Conservation (phyloP, 2,888 invertebrate genomes). For the Cataglyphis livida region DNA sequence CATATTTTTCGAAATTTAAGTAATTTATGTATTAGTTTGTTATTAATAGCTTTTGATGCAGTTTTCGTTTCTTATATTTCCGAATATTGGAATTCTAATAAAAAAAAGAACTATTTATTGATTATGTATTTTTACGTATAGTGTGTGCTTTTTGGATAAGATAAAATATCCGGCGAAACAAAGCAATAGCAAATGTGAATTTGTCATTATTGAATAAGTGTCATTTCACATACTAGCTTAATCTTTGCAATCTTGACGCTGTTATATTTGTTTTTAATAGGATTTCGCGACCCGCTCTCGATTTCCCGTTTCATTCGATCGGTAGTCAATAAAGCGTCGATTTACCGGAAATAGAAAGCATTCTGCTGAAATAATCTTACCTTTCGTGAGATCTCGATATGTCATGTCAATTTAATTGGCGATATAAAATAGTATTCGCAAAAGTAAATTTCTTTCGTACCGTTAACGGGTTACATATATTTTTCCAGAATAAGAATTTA, state of each 20-base stretch:
- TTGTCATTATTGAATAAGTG: background rate
- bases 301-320: slow-evolving; percentile 30
- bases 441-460: background rate
- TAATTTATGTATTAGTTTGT: too few species aligned
- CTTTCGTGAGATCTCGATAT: slow-evolving; percentile 1
- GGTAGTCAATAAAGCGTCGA: slow-evolving; percentile 37
- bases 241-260: background rate
- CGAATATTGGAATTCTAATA: background rate
- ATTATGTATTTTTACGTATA: background rate
- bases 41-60: too few species aligned
- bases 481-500: background rate
- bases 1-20: too few species aligned
- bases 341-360: slow-evolving; percentile 17
- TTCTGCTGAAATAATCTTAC: slow-evolving; percentile 7
- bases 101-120: background rate
- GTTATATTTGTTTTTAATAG: background rate
- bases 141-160: background rate
- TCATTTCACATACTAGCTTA: background rate
- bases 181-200: background rate
- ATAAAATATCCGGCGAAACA: background rate
- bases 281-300: slow-evolving; percentile 18
- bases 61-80: slow-evolving; percentile 5
- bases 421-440: background rate
- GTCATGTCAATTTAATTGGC: slow-evolving; percentile 25
- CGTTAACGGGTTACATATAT: background rate